Conservation (phyloP, 2,888 invertebrate genomes). For the Apamea anceps region DNA sequence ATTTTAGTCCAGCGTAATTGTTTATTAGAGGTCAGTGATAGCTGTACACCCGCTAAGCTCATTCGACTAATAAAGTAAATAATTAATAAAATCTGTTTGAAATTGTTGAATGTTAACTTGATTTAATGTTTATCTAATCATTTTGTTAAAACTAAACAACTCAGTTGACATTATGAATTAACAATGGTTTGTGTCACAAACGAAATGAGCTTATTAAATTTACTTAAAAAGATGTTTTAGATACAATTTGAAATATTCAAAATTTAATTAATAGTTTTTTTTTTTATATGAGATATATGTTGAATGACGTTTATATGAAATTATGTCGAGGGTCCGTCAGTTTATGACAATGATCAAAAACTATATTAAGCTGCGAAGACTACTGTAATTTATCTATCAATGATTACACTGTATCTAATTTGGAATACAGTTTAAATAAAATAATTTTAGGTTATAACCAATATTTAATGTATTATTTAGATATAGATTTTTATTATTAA, state of each 20-base stretch:
- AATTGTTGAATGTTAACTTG: constrained; percentile 17
- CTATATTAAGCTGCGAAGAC: constrained; percentile 52
- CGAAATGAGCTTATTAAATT: constrained; percentile 66
- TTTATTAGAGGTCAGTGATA: too few relatives aligned
- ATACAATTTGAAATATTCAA: constrained; percentile 52
- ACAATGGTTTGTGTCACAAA: constrained; percentile 34
- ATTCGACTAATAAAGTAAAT: constrained; percentile 10
- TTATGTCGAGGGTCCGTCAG: constrained; percentile 43
- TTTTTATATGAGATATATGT: constrained; percentile 45
- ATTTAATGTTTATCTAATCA: constrained; percentile 10
- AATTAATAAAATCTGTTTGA: constrained; percentile 11
- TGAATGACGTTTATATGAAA: constrained; percentile 41
- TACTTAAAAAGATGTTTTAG: constrained; percentile 52
- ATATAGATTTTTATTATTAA: constrained; percentile 64
- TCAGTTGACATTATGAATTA: constrained; percentile 5
- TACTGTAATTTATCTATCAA: constrained; percentile 61
- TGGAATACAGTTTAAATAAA: constrained; percentile 37
- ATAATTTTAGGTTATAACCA: constrained; percentile 63
- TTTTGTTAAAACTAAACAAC: constrained; percentile 12
- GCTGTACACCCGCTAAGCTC: constrained; percentile 24
- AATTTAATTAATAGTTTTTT: constrained; percentile 53
- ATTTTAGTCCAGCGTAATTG: too few relatives aligned
- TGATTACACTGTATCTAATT: constrained; percentile 48
- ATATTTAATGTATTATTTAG: constrained; percentile 71
- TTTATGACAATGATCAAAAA: constrained; percentile 59